Conservation (phyloP, 2,113 vertebrate species). For the Etheostoma spectabile region DNA sequence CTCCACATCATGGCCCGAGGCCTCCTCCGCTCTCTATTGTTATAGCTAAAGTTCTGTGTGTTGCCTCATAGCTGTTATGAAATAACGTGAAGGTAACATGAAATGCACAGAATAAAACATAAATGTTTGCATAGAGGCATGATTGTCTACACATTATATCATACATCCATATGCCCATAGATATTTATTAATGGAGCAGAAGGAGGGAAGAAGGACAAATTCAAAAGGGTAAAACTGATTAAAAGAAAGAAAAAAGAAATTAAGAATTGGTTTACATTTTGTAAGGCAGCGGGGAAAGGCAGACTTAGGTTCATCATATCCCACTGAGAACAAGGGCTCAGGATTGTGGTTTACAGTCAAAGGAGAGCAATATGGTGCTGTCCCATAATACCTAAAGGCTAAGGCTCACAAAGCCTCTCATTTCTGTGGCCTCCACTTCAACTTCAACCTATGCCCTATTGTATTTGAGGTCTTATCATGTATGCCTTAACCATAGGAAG, state of each 20-base stretch:
- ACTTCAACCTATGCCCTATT: constrained; percentile 20
- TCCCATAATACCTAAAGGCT: constrained; percentile 47
- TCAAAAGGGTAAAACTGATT: neutral
- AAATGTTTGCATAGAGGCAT: neutral
- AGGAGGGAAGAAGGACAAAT: neutral
- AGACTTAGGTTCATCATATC: constrained; percentile 31
- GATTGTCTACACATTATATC: neutral
- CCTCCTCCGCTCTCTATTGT: constrained; percentile 43
- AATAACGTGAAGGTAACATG: constrained; percentile 24
- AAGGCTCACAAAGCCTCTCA: constrained; percentile 47
- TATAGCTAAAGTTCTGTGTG: constrained; percentile 26
- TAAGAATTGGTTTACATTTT: constrained; percentile 9
- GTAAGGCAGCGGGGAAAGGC: neutral
- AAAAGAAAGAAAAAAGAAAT: neutral
- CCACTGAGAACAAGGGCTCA: constrained; percentile 41
- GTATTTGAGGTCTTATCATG: constrained; percentile 29
- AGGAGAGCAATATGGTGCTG: constrained; percentile 38
- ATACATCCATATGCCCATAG: neutral
- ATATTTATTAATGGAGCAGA: neutral
- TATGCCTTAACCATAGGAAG: neutral
- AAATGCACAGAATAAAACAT: neutral
- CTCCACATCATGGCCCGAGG: constrained; percentile 29
- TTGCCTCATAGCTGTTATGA: constrained; percentile 26
- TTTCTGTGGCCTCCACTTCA: constrained; percentile 48
- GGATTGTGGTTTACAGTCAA: constrained; percentile 48